Evolutionary conservation across 2,113 vertebrate species (phyloP).

Genomic region (Mungos mungo): DNA sequence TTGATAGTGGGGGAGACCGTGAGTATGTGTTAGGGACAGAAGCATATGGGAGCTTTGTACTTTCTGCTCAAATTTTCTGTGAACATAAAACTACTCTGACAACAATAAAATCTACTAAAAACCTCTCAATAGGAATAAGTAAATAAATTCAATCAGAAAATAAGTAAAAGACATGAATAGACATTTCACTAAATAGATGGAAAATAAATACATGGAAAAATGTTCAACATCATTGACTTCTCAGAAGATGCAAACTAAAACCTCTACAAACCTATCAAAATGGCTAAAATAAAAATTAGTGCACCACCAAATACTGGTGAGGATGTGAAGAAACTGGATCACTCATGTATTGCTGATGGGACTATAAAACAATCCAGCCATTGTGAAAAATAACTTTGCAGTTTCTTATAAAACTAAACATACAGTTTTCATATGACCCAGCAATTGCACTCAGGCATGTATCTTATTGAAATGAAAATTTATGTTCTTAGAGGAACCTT

Average conservation of each 20-base stretch:
- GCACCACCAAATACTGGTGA: background rate
- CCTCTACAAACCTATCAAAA: background rate
- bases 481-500: background rate
- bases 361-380: background rate
- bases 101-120: background rate
- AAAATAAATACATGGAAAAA: background rate
- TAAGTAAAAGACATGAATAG: background rate
- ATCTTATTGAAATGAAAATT: background rate
- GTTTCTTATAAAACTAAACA: background rate
- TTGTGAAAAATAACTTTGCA: background rate
- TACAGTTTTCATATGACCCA: background rate
- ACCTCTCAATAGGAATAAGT: background rate
- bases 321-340: background rate
- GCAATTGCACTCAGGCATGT: background rate
- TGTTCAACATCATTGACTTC: background rate
- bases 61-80: background rate
- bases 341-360: background rate
- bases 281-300: conserved; percentile 22
- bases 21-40: background rate
- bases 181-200: background rate
- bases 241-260: background rate
- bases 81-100: background rate
- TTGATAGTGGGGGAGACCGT: background rate
- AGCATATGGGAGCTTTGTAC: background rate
- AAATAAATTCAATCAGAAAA: background rate